These are phyloP conservation scores for Apotomis capreana DNA, from an alignment of 2,888 invertebrate species.

Conservation along the genomic window DNA sequence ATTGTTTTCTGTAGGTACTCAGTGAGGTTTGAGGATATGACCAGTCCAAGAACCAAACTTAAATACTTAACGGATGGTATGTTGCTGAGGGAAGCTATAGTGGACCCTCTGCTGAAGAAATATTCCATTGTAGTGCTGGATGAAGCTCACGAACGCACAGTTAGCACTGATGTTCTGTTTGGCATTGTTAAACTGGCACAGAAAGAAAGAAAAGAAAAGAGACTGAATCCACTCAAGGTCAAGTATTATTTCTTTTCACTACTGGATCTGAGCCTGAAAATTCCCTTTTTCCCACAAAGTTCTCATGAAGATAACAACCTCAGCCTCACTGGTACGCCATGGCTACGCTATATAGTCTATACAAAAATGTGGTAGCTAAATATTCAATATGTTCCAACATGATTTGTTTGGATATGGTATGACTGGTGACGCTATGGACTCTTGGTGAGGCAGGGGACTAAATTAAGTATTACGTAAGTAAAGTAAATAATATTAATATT, in stretches of 20 bases:
- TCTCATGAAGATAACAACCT: too few relatives aligned
- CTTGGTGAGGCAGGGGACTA: too few relatives aligned
- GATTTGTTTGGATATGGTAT: too few relatives aligned
- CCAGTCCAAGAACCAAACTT: conserved; percentile 90
- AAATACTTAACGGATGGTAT: conserved; percentile 98
- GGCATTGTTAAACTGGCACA: conserved; percentile 96
- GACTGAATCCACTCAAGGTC: conserved; percentile 86
- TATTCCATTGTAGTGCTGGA: conserved; percentile 95
- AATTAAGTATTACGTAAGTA: too few relatives aligned
- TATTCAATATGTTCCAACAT: too few relatives aligned
- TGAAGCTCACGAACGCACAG: conserved; percentile 97
- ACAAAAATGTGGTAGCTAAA: too few relatives aligned
- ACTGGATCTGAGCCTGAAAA: not conserved
- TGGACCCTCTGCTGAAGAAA: conserved; percentile 87
- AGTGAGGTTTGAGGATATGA: conserved; percentile 96
- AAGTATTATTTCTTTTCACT: not conserved
- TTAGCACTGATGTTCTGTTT: conserved; percentile 96
- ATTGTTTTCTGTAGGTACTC: conserved; percentile 82
- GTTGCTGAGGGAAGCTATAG: conserved; percentile 94
- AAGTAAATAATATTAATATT: not conserved
- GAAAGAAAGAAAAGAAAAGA: conserved; percentile 85
- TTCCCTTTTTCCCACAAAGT: too few relatives aligned
- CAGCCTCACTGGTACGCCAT: too few relatives aligned
- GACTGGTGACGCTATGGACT: too few relatives aligned
- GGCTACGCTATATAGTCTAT: too few relatives aligned